Evolutionary conservation across 92 coral and sea anemone genomes (phyloP).

Genomic region (Paragorgia papillata): DNA sequence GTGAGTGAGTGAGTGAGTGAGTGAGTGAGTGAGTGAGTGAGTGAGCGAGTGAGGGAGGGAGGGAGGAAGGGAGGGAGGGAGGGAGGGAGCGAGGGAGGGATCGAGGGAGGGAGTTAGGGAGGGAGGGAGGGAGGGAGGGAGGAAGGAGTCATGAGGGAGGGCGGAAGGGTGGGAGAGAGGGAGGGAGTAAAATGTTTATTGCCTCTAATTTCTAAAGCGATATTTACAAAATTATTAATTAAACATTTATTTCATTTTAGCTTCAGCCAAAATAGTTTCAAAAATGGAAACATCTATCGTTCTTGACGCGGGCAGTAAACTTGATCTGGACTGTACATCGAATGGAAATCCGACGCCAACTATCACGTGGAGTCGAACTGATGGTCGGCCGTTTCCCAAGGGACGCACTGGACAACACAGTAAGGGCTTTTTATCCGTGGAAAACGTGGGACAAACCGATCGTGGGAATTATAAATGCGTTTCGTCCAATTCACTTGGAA

Average conservation of each 20-base stretch:
- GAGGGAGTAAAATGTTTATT: no score
- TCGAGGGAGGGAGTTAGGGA: no score
- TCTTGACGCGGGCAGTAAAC: constrained; percentile 17
- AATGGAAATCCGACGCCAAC: constrained; percentile 77
- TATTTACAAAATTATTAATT: no score
- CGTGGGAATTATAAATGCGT: constrained; percentile 73
- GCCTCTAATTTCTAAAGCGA: no score
- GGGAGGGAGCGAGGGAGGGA: no score
- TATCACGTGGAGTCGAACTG: constrained; percentile 67
- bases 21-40: no score
- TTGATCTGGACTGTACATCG: constrained; percentile 55
- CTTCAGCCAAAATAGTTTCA: constrained; percentile 34
- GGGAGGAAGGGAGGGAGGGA: no score
- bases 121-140: no score
- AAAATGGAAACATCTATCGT: constrained; percentile 21
- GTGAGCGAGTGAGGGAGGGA: no score
- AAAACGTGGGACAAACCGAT: constrained; percentile 66
- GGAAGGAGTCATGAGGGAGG: no score
- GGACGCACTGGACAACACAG: constrained; percentile 16
- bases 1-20: no score
- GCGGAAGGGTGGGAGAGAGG: no score
- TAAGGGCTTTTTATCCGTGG: constrained; percentile 60
- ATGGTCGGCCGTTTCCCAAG: constrained; percentile 53
- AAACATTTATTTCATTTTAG: not conserved
- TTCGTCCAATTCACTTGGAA: constrained; percentile 71